Evolutionary conservation across 23 tunicate genomes (phyloP), one percentile per base, ranked within the genome.

Genomic region (Halocynthia roretzi): DNA sequence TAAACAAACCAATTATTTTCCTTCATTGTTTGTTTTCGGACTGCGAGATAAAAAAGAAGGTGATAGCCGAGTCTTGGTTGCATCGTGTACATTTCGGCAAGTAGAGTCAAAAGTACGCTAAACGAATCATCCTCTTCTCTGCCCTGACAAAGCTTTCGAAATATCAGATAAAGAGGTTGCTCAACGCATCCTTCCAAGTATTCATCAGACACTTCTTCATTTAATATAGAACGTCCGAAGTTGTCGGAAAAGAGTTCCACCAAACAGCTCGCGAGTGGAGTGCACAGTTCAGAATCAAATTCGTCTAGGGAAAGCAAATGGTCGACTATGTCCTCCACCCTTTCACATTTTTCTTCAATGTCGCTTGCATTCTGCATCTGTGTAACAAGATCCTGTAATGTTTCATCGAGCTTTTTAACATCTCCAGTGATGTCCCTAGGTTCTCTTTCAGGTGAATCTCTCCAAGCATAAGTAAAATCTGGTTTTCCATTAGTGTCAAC

Each of bases 291-390:
- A 10, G 62, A 80, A 82, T 89, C 96, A 70, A 89, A 89, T 60
- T 89, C 96, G 54, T 89, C 96, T 78, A 88, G 60, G 10, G 87
- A 83, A 22, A 83, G 56, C 49, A 88, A 77, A 57, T 88, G 95
- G 63, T 88, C 95, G 5, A 88, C 81, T 50, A 88, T 80, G 61
- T 88, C 95, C 62, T 88, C 88, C 52, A 88, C 76, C 20, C 95
- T 71, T 74, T 88, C 95, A 73, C 95, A 88, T 88, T 86, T 83
- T 61, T 88, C 95, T 52, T 88, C 95, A 70, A 83, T 54, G 56
- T 88, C 95, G 6, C 74, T 86, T 57, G 87, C 77, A 17, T 78
- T 71, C 76, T 83, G 82, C 76, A 88, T 44, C 50, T 88, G 95
- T 60, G 79, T 77, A 57, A 88, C 73, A 61, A 88, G 44, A 62